Evolutionary conservation across 2,888 invertebrate species (phyloP), one percentile per base, ranked within the genome.

Genomic region (Nephrotoma flavescens): DNA sequence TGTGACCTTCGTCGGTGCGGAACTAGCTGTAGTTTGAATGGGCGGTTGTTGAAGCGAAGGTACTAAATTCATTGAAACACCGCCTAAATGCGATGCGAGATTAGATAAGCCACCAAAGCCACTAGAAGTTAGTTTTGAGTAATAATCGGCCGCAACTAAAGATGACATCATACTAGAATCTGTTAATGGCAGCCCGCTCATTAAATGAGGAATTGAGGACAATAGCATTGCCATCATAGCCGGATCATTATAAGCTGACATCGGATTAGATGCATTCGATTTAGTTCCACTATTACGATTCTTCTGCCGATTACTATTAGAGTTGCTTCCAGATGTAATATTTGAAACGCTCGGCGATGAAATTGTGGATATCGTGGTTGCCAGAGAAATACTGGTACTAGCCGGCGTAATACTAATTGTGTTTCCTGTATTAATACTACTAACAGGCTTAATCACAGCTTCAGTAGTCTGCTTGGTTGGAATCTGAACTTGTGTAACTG

Each of bases 291-390:
- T 71, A 71, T 71, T 71, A 9, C 71, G 71, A 71, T 71, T 71
- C 31, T 71, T 71, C 9, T 19, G 71, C 9, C 71, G 71, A 71
- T 31, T 71, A 71, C 12, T 71, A 31, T 11, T 71, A 71, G 71
- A 31, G 31, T 71, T 71, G 71, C 71, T 31, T 31, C 2, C 31
- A 71, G 71, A 71, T 85, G 87, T 6, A 88, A 84, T 15, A 88
- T 52, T 87, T 86, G 87, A 5, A 86, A 86, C 9, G 71, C 9
- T 71, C 0, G 71, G 71, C 31, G 71, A 71, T 31, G 71, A 31
- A 31, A 31, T 12, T 31, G 31, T 31, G 4, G 31, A 31, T 31
- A 31, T 71, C 11, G 31, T 9, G 9, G 71, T 31, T 31, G 31
- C 71, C 71, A 31, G 7, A 19, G 71, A 71, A 71, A 9, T 31